Base-by-base conservation (phyloP, 2,888 invertebrate species). In the Brenthis daphne region DNA sequence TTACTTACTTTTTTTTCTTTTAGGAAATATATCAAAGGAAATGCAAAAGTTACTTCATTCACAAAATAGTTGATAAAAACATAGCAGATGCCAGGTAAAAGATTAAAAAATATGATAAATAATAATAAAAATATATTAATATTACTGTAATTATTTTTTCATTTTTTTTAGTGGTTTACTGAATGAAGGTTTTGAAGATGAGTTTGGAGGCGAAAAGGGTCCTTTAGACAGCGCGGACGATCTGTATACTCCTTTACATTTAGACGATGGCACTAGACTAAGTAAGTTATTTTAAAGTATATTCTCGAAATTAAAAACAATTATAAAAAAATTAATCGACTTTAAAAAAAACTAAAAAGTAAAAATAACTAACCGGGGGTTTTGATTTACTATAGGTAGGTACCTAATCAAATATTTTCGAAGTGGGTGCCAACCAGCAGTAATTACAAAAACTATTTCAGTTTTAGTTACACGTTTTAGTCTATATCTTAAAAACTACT, bases 21-120 rank as follows among this genome's bases (percentile, higher is more conserved):
- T 88, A 96, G 96, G 96, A 97, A 87, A 94, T 94, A 75, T 96
- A 96, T 86, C 96, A 96, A 85, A 94, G 94, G 78, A 96, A 95
- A 87, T 95, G 95, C 82, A 95, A 94, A 80, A 95, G 94, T 74
- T 95, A 94, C 82, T 95, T 95, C 81, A 96, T 96, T 61, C 90
- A 90, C 72, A 85, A 79, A 74, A 85, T 92, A 78, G 74, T 82
- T 57, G 76, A 81, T 20, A 94, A 93, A 78, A 91, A 92, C 67
- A 88, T 95, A 74, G 88, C 92, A 48, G 93, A 94, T 71, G 87
- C 91, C 71, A 93, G 93, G 94, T 94, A 84, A 80, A 79, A 11
- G 37, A 43, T 43, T 11, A 43, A 29, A 29, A 11, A 11, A 11
- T 43, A 11, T 37, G 11, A 2, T 8, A 43, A 43, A 33, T 66